A percentile compares a stretch with the other conserved stretches of the same genome.
phyloP scores from a whole-genome alignment of 2,113 vertebrate species.

The Elephantulus edwardii region DNA sequence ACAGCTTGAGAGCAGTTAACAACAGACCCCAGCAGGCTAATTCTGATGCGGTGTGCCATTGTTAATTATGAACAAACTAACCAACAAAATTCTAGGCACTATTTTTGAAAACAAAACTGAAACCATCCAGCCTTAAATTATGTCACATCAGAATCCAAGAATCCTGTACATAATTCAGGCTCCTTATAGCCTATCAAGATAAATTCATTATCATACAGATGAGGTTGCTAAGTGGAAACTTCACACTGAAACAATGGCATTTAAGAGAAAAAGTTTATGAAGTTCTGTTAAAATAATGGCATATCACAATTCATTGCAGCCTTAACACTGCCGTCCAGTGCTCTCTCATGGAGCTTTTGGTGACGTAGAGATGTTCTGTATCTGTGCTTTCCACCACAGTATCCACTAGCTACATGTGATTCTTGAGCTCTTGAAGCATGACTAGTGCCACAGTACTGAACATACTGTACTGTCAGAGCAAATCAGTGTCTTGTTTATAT shows the following conservation, averaged over 20 bases:
- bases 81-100: neutral
- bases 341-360: neutral
- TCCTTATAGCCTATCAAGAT: no score
- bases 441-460: neutral
- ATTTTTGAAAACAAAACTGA: neutral
- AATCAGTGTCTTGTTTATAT: neutral
- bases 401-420: neutral
- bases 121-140: neutral
- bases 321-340: neutral
- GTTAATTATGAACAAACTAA: neutral
- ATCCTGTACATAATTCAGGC: rapidly evolving
- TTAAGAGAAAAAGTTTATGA: neutral
- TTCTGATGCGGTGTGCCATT: neutral
- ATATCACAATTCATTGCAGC: neutral
- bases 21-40: neutral
- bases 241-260: neutral
- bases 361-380: neutral
- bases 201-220: neutral
- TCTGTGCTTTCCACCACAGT: neutral
- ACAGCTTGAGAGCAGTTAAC: neutral
- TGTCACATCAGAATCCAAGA: neutral
- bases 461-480: no score
- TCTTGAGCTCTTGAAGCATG: neutral
- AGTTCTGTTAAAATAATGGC: neutral
- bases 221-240: neutral